phyloP scores from a whole-genome alignment of 1,140 invertebrate species.

The Drosophila lacertosa region DNA sequence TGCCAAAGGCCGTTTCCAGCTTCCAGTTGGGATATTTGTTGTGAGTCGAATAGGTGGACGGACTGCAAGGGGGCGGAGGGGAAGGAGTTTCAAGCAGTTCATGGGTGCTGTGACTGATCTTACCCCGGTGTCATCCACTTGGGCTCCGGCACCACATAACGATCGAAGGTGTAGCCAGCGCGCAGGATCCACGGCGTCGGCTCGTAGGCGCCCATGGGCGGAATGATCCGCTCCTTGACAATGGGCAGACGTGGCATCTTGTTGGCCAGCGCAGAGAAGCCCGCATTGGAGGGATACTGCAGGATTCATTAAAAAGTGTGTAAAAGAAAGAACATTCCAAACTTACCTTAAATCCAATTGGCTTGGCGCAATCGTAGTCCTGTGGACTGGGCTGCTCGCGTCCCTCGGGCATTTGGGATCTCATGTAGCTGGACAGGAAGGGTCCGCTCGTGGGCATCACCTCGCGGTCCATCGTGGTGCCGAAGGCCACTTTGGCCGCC shows the following conservation, averaged over 20 bases:
- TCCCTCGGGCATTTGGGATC: slow-evolving; percentile 19
- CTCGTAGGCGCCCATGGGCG: slow-evolving; percentile 64
- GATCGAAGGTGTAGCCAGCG: slow-evolving; percentile 49
- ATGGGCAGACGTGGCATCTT: slow-evolving; percentile 60
- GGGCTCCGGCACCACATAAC: slow-evolving; percentile 6
- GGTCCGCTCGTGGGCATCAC: slow-evolving; percentile 45
- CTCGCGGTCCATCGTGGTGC: slow-evolving; percentile 54
- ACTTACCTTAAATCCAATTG: slow-evolving; percentile 54
- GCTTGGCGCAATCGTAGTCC: slow-evolving; percentile 43
- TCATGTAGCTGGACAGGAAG: slow-evolving; percentile 50
- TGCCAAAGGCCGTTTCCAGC: slow-evolving; percentile 61
- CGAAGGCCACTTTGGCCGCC: slow-evolving; percentile 64
- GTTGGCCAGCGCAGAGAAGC: slow-evolving; percentile 68
- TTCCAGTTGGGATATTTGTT: slow-evolving; percentile 41
- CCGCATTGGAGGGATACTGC: slow-evolving; percentile 69
- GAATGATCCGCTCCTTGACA: slow-evolving; percentile 22
- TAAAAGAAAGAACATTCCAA: neutral
- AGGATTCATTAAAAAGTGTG: neutral
- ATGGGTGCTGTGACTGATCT: neutral
- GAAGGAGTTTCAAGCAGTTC: neutral
- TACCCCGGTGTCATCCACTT: slow-evolving; percentile 73
- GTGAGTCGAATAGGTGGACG: slow-evolving; percentile 63
- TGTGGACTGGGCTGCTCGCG: slow-evolving; percentile 41
- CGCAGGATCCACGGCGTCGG: slow-evolving; percentile 14
- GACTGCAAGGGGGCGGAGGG: slow-evolving; percentile 16